Conservation (phyloP, 2,797 vertebrate genomes). For the Bufotes viridis region DNA sequence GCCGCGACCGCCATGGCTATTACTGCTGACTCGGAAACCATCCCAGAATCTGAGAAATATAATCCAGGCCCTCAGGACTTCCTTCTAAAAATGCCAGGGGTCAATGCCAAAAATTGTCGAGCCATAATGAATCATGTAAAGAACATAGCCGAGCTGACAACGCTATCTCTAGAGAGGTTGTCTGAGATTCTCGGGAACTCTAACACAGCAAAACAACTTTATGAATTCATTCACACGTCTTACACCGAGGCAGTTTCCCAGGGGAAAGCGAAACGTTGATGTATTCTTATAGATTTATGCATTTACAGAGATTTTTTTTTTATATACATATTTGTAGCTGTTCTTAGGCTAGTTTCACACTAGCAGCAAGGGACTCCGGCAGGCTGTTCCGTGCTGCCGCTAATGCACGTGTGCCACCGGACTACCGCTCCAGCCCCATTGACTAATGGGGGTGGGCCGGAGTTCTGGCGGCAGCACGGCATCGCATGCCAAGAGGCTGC, state of each 20-base stretch:
- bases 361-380: too few relatives aligned
- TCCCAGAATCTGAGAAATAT: slow-evolving; percentile 85
- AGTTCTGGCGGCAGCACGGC: too few relatives aligned
- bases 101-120: slow-evolving; percentile 87
- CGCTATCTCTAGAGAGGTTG: slow-evolving; percentile 81
- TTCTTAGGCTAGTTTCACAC: too few relatives aligned
- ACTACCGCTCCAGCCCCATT: too few relatives aligned
- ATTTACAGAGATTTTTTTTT: not conserved
- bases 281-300: not conserved
- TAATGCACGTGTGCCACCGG: too few relatives aligned
- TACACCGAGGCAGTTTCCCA: slow-evolving; percentile 69
- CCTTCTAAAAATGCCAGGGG: slow-evolving; percentile 91
- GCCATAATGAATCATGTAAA: slow-evolving; percentile 80
- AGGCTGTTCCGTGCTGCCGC: too few relatives aligned
- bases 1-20: slow-evolving; percentile 82
- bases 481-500: too few relatives aligned
- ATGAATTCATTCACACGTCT: slow-evolving; percentile 88
- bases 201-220: slow-evolving; percentile 80
- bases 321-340: not conserved
- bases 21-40: slow-evolving; percentile 84
- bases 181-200: slow-evolving; percentile 79
- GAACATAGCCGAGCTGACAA: slow-evolving; percentile 84
- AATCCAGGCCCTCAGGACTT: slow-evolving; percentile 95
- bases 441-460: too few relatives aligned
- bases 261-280: slow-evolving; percentile 73